Evolutionary conservation across 2,888 invertebrate genomes (phyloP), one percentile per base, ranked within the genome.

Genomic region (Actias luna): DNA sequence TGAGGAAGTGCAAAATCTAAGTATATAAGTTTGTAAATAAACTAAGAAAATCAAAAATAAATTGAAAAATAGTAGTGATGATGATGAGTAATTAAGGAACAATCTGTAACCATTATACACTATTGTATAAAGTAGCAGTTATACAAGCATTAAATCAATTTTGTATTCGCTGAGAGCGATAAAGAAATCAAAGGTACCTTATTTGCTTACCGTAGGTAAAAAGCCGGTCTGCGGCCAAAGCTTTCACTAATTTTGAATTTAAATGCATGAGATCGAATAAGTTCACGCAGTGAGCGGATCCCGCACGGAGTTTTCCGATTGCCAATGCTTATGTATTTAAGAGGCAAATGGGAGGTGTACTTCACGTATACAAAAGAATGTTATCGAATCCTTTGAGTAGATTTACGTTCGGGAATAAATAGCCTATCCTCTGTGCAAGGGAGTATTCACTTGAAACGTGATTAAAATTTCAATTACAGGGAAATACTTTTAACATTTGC

Each of bases 181-280:
- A 80, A 74, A 71, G 79, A 83, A 83, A 83, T 83, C 79, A 78
- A 77, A 76, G 76, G 78, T 80, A 42, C 18, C 42, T 42, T 72
- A 79, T 77, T 85, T 84, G 84, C 88, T 85, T 83, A 85, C 89
- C 85, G 85, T 78, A 72, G 75, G 73, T 69, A 79, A 87, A 89
- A 87, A 80, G 76, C 82, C 82, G 77, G 83, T 83, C 77, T 85
- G 87, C 77, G 85, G 82, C 84, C 78, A 82, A 82, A 83, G 85
- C 85, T 84, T 86, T 83, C 85, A 86, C 90, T 92, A 92, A 92
- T 92, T 91, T 89, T 86, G 87, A 90, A 92, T 92, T 92, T 92
- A 92, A 92, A 92, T 92, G 92, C 92, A 92, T 92, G 91, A 91
- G 91, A 89, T 89, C 87, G 89, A 90, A 91, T 89, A 84, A 87